These are phyloP conservation scores for Charadrius vociferus DNA, from an alignment of 2,113 vertebrate species.

Conservation along the genomic window DNA sequence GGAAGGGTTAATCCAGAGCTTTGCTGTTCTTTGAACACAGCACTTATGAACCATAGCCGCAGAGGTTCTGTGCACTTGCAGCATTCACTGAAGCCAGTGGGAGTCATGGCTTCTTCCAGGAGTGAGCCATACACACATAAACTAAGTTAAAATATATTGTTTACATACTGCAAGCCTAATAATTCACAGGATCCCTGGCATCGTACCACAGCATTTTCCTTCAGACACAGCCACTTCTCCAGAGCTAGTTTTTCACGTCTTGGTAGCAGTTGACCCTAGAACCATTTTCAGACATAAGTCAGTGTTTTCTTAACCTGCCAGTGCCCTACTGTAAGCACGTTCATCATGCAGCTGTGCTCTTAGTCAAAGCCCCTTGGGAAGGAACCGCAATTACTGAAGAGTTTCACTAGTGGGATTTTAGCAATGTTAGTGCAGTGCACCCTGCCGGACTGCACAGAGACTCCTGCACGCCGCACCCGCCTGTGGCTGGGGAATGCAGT, in stretches of 20 bases:
- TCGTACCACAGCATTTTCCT: background rate
- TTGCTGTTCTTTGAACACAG: background rate
- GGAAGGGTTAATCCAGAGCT: conserved; percentile 18
- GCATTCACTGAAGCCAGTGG: background rate
- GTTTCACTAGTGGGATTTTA: background rate
- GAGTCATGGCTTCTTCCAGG: background rate
- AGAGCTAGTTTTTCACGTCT: background rate
- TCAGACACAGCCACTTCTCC: background rate
- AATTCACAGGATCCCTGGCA: background rate
- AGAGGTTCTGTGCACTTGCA: background rate
- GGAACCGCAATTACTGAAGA: background rate
- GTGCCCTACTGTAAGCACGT: conserved; percentile 13
- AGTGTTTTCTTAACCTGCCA: conserved; percentile 53
- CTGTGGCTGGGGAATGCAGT: too few relatives aligned
- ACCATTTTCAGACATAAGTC: conserved; percentile 5
- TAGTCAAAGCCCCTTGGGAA: background rate
- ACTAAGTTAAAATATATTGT: background rate
- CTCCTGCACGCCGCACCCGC: background rate
- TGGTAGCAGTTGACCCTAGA: conserved; percentile 48
- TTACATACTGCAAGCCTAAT: background rate
- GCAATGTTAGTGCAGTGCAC: background rate
- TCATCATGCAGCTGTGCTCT: background rate
- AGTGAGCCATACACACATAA: background rate
- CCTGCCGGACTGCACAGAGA: background rate
- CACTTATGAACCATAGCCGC: background rate